phyloP scores from a whole-genome alignment of 1,140 invertebrate species.

The Charaxes varanes region DNA sequence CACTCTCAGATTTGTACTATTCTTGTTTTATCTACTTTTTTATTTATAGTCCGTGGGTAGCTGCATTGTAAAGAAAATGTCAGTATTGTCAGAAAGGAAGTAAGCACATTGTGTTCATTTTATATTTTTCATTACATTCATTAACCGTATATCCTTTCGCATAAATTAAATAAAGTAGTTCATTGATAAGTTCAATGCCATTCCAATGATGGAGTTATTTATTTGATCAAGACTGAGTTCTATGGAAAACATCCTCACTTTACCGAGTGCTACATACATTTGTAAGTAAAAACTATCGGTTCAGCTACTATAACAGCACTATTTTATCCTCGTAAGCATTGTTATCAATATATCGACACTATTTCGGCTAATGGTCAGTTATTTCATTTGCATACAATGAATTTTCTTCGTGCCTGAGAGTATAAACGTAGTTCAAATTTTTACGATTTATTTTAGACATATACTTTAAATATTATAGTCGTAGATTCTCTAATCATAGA shows the following conservation, averaged over 20 bases:
- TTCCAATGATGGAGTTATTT: constrained; percentile 36
- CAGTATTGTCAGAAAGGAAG: constrained; percentile 48
- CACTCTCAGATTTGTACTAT: constrained; percentile 5
- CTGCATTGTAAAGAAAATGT: constrained; percentile 27
- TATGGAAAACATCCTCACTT: constrained; percentile 53
- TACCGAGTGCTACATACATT: constrained; percentile 40
- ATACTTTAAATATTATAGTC: constrained; percentile 17
- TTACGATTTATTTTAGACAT: constrained; percentile 8
- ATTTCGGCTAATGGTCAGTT: constrained; percentile 52
- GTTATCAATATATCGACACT: constrained; percentile 40
- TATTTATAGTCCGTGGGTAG: constrained; percentile 4
- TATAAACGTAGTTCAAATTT: constrained; percentile 14
- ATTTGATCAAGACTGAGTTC: constrained; percentile 39
- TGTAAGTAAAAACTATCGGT: constrained; percentile 38
- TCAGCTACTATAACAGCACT: constrained; percentile 21
- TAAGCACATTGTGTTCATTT: constrained; percentile 52
- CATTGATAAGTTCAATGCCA: constrained; percentile 7
- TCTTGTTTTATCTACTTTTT: neutral
- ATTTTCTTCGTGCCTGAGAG: constrained; percentile 40
- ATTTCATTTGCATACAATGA: constrained; percentile 66
- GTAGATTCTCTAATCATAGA: constrained; percentile 22
- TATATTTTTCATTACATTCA: constrained; percentile 9
- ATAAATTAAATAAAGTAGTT: constrained; percentile 20
- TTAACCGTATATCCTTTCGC: constrained; percentile 1
- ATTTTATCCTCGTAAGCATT: constrained; percentile 21